These are phyloP conservation scores for Pteromalus puparum DNA, from an alignment of 1,140 invertebrate species.

Conservation along the genomic window DNA sequence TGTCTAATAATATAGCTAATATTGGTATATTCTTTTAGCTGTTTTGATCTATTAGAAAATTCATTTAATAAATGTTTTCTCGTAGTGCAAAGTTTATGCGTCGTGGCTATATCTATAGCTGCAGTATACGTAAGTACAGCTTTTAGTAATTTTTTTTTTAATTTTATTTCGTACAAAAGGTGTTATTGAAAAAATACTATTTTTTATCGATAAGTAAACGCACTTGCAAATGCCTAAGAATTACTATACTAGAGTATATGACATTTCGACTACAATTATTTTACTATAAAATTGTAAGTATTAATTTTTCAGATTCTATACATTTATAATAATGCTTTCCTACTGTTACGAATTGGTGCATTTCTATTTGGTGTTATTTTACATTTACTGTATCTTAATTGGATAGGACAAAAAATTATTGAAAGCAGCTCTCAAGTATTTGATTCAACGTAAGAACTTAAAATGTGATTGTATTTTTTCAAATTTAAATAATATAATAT, in stretches of 20 bases:
- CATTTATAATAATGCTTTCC: neutral
- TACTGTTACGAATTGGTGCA: neutral
- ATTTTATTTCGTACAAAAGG: neutral
- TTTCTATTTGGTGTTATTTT: neutral
- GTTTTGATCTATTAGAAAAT: neutral
- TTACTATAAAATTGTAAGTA: too few relatives aligned
- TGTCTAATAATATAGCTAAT: neutral
- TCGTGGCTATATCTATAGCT: neutral
- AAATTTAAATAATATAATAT: too few relatives aligned
- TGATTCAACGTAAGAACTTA: neutral
- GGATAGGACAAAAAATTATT: slow-evolving; percentile 10
- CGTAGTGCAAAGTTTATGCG: neutral
- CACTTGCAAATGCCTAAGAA: too few relatives aligned
- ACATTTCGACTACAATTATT: too few relatives aligned
- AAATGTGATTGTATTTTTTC: too few relatives aligned
- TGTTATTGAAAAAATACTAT: too few relatives aligned
- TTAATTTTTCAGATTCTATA: neutral
- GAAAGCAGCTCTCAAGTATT: slow-evolving; percentile 13
- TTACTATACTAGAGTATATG: too few relatives aligned
- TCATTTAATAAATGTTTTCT: slow-evolving; percentile 13
- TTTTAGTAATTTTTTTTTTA: neutral
- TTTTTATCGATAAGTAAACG: too few relatives aligned
- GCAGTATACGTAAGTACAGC: neutral
- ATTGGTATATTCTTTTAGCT: neutral
- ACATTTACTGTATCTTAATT: neutral